phyloP scores from a whole-genome alignment of 2,888 invertebrate species.

The Tholera decimalis region DNA sequence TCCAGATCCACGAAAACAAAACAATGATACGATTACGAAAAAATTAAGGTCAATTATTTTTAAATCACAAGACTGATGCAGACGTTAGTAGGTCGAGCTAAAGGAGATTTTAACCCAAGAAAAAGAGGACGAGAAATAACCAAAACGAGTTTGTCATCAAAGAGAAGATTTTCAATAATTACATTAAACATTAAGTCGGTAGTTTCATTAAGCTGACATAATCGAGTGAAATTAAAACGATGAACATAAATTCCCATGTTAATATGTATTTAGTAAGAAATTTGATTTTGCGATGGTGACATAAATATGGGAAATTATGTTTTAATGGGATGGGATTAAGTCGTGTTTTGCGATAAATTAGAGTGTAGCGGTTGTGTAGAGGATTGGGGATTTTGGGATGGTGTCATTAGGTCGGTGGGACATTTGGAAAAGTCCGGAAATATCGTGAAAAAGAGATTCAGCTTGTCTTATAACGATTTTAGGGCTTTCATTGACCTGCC shows the following conservation, averaged over 20 bases:
- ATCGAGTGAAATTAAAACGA: constrained; percentile 66
- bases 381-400: constrained; percentile 1
- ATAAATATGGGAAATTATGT: constrained; percentile 58
- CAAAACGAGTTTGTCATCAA: constrained; percentile 67
- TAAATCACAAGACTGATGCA: constrained; percentile 38
- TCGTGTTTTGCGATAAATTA: constrained; percentile 35
- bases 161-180: constrained; percentile 66
- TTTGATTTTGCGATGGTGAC: constrained; percentile 49
- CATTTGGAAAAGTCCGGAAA: constrained; percentile 9
- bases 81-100: constrained; percentile 49
- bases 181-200: constrained; percentile 62
- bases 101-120: constrained; percentile 49
- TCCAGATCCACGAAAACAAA: constrained; percentile 47
- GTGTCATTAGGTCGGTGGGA: constrained; percentile 32
- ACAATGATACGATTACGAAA: constrained; percentile 45
- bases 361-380: constrained; percentile 10
- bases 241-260: constrained; percentile 63
- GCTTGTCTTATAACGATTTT: neutral
- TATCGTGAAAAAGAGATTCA: neutral
- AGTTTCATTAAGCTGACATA: constrained; percentile 68
- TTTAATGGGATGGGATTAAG: constrained; percentile 45
- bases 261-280: constrained; percentile 63
- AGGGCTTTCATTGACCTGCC: too few species aligned
- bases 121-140: constrained; percentile 36
- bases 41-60: constrained; percentile 61